Conservation (phyloP, 2,888 invertebrate genomes). For the Dasypogon diadema region DNA sequence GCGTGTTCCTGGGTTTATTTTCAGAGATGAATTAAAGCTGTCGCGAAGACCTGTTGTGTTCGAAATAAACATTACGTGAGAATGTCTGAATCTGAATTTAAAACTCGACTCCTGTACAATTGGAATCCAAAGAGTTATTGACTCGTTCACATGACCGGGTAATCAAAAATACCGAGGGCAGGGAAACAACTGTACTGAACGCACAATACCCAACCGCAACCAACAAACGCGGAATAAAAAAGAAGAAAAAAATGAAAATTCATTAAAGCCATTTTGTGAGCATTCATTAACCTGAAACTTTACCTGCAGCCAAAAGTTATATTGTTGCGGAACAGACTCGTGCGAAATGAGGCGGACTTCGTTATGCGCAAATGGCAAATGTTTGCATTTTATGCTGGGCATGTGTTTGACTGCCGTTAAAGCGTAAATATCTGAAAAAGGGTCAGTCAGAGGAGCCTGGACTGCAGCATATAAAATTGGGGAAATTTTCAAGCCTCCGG, state of each 20-base stretch:
- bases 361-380: neutral
- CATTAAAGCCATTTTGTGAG: neutral
- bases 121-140: no score
- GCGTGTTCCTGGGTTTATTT: constrained; percentile 15
- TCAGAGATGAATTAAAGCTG: neutral
- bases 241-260: neutral
- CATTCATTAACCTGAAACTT: neutral
- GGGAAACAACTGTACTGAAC: no score
- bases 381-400: neutral
- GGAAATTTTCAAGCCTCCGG: no score
- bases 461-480: no score
- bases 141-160: no score
- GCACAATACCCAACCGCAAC: no score
- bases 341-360: neutral
- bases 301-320: neutral
- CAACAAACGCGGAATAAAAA: neutral
- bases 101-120: no score
- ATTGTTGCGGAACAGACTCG: neutral
- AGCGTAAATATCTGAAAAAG: neutral
- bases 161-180: no score
- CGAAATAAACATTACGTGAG: neutral
- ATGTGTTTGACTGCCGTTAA: neutral
- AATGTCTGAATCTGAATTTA: no score
- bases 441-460: no score
- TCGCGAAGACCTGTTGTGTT: neutral